phyloP scores from a whole-genome alignment of 2,888 invertebrate species.

The Agonopterix alstromeriana region DNA sequence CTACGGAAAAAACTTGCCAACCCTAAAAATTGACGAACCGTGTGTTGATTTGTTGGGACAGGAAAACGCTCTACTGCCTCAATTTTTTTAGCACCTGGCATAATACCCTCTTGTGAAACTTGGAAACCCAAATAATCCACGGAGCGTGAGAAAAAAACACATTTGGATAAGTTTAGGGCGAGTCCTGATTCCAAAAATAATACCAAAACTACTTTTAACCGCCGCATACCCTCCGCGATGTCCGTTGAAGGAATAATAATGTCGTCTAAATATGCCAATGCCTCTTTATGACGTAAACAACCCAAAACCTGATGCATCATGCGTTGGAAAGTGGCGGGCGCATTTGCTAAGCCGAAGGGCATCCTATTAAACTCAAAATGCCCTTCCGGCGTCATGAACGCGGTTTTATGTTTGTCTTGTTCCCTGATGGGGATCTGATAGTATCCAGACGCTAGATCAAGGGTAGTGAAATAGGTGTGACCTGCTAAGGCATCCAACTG shows the following conservation, averaged over 20 bases:
- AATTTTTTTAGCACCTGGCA: conserved; percentile 9
- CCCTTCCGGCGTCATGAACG: no score
- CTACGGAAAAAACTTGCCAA: conserved; percentile 17
- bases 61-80: conserved; percentile 12
- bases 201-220: conserved; percentile 10
- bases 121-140: conserved; percentile 17
- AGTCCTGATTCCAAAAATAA: conserved; percentile 6
- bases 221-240: conserved; percentile 7
- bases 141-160: conserved; percentile 7
- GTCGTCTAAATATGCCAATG: conserved; percentile 8
- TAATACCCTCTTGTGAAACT: conserved; percentile 10
- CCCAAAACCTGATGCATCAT: no score
- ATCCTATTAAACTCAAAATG: no score
- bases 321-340: no score
- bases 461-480: no score
- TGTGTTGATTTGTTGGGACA: conserved; percentile 12
- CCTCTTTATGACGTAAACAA: no score
- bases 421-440: no score
- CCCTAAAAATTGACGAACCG: conserved; percentile 16
- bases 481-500: no score
- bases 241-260: conserved; percentile 6
- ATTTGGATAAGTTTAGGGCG: conserved; percentile 13
- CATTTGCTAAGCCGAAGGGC: no score
- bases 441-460: no score
- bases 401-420: no score